Percentiles rank a stretch among this genome's conserved stretches.
These are phyloP conservation scores for Tuberolachnus salignus DNA, from an alignment of 2,888 invertebrate species.

Conservation along the genomic window DNA sequence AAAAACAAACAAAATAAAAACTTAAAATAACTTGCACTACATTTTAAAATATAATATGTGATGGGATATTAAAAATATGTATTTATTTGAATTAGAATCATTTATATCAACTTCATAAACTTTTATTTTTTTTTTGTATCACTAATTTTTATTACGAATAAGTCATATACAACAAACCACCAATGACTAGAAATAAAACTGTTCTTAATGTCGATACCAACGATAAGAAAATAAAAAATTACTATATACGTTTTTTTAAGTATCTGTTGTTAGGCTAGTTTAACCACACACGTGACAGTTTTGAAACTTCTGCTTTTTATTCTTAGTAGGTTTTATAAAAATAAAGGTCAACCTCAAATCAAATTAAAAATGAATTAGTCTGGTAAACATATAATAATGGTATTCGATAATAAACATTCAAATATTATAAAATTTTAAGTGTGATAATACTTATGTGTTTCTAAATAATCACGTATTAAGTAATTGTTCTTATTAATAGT, in stretches of 20 bases:
- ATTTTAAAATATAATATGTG: background rate
- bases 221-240: no score
- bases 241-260: no score
- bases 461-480: conserved; percentile 19
- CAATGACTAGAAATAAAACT: no score
- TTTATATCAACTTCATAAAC: no score
- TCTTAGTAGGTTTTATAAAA: background rate
- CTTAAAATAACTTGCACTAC: conserved; percentile 1
- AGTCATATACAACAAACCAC: no score
- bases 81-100: background rate
- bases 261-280: no score
- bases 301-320: no score
- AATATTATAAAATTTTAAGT: background rate
- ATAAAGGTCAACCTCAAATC: background rate
- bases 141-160: no score
- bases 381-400: background rate
- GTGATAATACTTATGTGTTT: conserved; percentile 41
- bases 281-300: no score
- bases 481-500: conserved; percentile 32
- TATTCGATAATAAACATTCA: background rate
- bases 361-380: background rate
- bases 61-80: background rate
- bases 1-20: background rate
- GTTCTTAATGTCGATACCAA: no score
- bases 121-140: no score